Percentiles rank a stretch among this genome's conserved stretches.
Evolutionary conservation across 2,113 vertebrate genomes (phyloP).

Genomic region (Merops nubicus): DNA sequence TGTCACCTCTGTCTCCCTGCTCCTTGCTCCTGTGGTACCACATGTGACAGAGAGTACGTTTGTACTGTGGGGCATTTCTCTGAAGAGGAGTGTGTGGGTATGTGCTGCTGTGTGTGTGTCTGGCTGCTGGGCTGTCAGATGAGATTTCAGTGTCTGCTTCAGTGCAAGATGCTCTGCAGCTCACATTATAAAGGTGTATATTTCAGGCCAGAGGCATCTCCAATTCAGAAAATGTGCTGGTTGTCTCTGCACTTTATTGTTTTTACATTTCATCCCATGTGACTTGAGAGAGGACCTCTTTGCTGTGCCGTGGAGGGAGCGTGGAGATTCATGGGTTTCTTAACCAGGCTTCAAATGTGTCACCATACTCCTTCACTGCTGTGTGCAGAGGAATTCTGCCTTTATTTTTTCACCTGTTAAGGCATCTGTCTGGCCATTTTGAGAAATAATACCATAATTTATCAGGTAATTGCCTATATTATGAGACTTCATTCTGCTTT

Average conservation of each 20-base stretch:
- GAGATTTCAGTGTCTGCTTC: not conserved
- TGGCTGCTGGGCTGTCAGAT: not conserved
- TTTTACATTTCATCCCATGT: not conserved
- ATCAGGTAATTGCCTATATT: not conserved
- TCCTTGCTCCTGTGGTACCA: not conserved
- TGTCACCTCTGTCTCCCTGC: not conserved
- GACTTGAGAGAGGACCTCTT: not conserved
- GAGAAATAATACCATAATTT: not conserved
- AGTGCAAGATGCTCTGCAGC: not conserved
- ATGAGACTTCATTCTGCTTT: not conserved
- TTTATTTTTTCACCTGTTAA: not conserved
- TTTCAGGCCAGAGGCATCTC: constrained; percentile 17
- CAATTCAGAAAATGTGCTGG: not conserved
- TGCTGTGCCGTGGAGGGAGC: not conserved
- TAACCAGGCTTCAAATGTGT: not conserved
- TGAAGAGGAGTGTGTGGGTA: not conserved
- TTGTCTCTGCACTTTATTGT: not conserved
- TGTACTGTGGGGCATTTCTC: not conserved
- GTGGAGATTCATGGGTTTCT: not conserved
- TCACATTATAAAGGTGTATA: not conserved
- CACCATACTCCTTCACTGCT: not conserved
- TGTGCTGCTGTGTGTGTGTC: not conserved
- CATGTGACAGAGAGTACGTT: not conserved
- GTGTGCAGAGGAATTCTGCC: not conserved
- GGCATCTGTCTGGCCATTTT: not conserved